phyloP scores from a whole-genome alignment of 2,888 invertebrate species.

The Danaus chrysippus region DNA sequence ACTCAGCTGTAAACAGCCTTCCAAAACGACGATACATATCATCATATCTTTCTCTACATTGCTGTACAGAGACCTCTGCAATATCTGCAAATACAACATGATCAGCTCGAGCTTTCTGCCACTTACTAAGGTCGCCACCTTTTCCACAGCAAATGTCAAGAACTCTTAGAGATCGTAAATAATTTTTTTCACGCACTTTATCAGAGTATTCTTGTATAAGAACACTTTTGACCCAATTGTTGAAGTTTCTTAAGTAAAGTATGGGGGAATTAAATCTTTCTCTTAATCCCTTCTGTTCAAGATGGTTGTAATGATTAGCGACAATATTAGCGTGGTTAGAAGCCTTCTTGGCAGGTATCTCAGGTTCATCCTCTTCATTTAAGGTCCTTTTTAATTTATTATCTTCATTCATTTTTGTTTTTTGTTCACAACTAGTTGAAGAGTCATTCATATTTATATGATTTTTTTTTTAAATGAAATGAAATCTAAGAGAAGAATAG shows the following conservation, averaged over 20 bases:
- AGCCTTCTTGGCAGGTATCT: slow-evolving; percentile 14
- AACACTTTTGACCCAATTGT: slow-evolving; percentile 99
- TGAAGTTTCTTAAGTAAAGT: slow-evolving; percentile 96
- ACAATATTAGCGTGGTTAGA: slow-evolving; percentile 76
- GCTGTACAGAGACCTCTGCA: slow-evolving; percentile 94
- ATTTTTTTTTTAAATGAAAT: not conserved
- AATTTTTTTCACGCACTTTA: slow-evolving; percentile 82
- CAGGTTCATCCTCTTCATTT: slow-evolving; percentile 15
- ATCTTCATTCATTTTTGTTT: slow-evolving; percentile 6
- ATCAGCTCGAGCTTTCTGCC: slow-evolving; percentile 89
- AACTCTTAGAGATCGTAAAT: slow-evolving; percentile 84
- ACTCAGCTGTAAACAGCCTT: slow-evolving; percentile 89
- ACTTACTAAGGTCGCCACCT: slow-evolving; percentile 98
- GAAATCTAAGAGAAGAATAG: not conserved
- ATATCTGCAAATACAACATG: slow-evolving; percentile 96
- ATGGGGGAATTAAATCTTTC: slow-evolving; percentile 94
- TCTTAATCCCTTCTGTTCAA: slow-evolving; percentile 89
- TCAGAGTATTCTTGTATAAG: slow-evolving; percentile 90
- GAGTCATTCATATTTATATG: slow-evolving; percentile 7
- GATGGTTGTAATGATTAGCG: slow-evolving; percentile 95
- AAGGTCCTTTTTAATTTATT: slow-evolving; percentile 1
- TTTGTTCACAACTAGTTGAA: slow-evolving; percentile 1
- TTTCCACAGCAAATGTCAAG: slow-evolving; percentile 99
- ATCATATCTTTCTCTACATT: slow-evolving; percentile 91
- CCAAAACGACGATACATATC: slow-evolving; percentile 78